These are phyloP conservation scores for Coregonus sp. DNA, from an alignment of 2,797 vertebrate genomes.

Conservation along the genomic window DNA sequence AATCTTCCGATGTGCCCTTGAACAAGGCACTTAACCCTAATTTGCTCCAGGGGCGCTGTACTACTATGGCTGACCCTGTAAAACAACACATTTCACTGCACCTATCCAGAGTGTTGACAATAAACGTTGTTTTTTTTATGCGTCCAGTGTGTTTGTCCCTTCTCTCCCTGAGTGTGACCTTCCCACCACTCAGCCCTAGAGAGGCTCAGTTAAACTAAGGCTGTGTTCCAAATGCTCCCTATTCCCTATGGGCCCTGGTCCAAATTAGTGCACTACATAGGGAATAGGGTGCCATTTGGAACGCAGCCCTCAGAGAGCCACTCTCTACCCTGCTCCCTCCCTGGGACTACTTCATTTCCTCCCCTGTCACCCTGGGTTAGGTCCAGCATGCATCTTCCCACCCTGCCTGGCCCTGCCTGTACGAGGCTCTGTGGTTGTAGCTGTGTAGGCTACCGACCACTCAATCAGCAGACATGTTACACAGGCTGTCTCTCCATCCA, in stretches of 20 bases:
- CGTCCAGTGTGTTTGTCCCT: background rate
- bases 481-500: background rate
- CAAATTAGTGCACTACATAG: background rate
- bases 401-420: constrained; percentile 1
- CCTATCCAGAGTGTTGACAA: too few relatives aligned
- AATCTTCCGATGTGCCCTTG: too few relatives aligned
- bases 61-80: too few relatives aligned
- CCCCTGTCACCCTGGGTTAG: background rate
- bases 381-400: background rate
- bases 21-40: too few relatives aligned
- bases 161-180: background rate
- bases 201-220: too few relatives aligned
- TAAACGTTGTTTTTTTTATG: too few relatives aligned
- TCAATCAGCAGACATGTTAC: background rate
- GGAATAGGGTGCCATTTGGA: background rate
- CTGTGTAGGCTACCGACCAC: background rate
- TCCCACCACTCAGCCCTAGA: background rate
- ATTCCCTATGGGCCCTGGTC: background rate
- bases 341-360: background rate
- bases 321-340: background rate
- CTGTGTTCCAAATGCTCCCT: background rate
- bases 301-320: background rate
- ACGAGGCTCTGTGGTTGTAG: background rate
- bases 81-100: too few relatives aligned
- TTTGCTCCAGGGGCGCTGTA: too few relatives aligned